A percentile compares a stretch with the other conserved stretches of the same genome.
Conservation (phyloP, 2,797 vertebrate species). For the Austrolebias charrua region DNA sequence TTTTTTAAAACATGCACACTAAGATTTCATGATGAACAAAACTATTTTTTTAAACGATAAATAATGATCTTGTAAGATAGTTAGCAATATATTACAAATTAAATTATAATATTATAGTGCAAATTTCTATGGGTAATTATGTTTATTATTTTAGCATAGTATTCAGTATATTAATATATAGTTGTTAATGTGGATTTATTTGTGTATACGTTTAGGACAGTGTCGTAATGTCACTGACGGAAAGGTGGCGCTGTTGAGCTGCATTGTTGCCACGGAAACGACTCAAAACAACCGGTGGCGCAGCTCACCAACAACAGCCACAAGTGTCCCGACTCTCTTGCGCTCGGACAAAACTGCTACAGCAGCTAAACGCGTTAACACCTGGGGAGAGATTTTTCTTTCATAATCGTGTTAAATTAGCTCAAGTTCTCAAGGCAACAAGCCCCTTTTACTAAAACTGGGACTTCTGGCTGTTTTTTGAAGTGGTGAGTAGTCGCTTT, state of each 20-base stretch:
- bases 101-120: too few species aligned
- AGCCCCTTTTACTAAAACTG: background rate
- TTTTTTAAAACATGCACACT: too few species aligned
- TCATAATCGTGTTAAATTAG: too few species aligned
- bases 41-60: too few species aligned
- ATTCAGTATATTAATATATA: too few species aligned
- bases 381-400: background rate
- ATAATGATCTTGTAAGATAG: too few species aligned
- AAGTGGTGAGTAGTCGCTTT: constrained; percentile 55
- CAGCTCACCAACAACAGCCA: constrained; percentile 57
- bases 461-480: background rate
- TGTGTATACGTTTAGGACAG: background rate
- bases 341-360: constrained; percentile 19
- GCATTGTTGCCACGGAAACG: constrained; percentile 73
- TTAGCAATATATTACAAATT: too few species aligned
- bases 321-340: constrained; percentile 51
- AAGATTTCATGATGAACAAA: too few species aligned
- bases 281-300: constrained; percentile 56
- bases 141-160: too few species aligned
- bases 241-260: constrained; percentile 50
- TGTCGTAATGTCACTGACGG: background rate
- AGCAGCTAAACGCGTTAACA: constrained; percentile 20
- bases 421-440: constrained; percentile 1
- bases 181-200: too few species aligned
- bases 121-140: too few species aligned